Evolutionary conservation across 2,797 vertebrate species (phyloP), one percentile per base, ranked within the genome.

Genomic region (Peromyscus nudipes): DNA sequence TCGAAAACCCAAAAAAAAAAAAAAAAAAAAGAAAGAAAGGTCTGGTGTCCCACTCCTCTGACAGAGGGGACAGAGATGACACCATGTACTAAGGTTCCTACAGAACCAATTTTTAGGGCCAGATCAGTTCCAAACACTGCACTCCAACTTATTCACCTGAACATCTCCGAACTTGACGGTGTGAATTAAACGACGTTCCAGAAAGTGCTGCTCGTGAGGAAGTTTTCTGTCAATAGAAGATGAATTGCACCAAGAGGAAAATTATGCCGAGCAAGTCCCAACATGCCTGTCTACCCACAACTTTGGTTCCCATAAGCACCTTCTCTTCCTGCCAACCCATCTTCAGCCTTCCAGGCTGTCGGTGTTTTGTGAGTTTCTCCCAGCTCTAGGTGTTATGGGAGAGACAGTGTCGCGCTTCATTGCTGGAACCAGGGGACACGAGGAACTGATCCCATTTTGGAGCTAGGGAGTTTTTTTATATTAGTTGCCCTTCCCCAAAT

Each of bases 211-310:
- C 88, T n/a, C 5, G 85, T 49, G 67, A 95, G 93, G 64, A 94
- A 97, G 88, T 14, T 96, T 91, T 95, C 92, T 43, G 96, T 94
- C 94, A 90, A 82, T 4, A 98, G 86, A 40, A 97, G 97, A 94
- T 25, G 4, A 83, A 81, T 77, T 97, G 92, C 85, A 93, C 40
- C 92, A 40, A 91, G 64, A 49, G 96, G 95, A 91, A 98, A 96
- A 98, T 92, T 62, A 94, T 31, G 64, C 77, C 94, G 91, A 73
- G 71, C 97, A 87, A 86, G 95, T 76, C 49, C 81, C 43, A 62
- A 97, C 92, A 82, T 12, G 23, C n/a, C 94, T 92, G 81, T 71
- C 43, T 60, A 37, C 64, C 93, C 95, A 90, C 90, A 84, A 49
- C 29, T 67, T 19, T 55, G 67, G 85, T 88, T 97, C 93, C 85